Percentiles rank a stretch among this genome's conserved stretches.
Evolutionary conservation across 2,797 vertebrate genomes (phyloP).

Genomic region (Rhabdophis nuchalis): DNA sequence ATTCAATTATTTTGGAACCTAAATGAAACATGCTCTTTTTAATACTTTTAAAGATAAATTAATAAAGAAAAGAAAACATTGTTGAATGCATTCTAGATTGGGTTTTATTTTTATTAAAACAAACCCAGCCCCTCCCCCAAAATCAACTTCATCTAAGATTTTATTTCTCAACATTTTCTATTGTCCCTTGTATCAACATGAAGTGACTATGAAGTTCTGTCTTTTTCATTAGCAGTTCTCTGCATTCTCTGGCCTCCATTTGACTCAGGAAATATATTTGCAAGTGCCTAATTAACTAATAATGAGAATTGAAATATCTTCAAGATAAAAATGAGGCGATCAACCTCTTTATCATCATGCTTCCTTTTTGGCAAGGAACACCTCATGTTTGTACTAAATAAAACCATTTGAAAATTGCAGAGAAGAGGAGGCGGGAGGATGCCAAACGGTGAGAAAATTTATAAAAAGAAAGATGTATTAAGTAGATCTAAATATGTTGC

Average conservation of each 20-base stretch:
- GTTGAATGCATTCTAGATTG: not conserved
- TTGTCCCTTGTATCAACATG: not conserved
- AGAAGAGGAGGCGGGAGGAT: not conserved
- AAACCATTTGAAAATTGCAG: constrained; percentile 24
- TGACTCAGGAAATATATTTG: constrained; percentile 4
- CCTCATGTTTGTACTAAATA: not conserved
- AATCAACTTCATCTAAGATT: not conserved
- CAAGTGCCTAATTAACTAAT: not conserved
- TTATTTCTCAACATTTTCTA: not conserved
- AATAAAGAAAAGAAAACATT: not conserved
- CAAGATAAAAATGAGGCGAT: not conserved
- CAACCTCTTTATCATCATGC: not conserved
- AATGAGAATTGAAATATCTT: not conserved
- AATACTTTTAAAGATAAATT: not conserved
- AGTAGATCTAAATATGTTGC: not conserved
- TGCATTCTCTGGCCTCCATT: not conserved
- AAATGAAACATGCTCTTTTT: not conserved
- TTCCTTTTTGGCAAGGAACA: constrained; percentile 12
- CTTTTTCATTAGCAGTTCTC: constrained; percentile 9
- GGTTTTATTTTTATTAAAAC: not conserved
- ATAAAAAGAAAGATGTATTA: not conserved
- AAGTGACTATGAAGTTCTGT: not conserved
- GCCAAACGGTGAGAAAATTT: not conserved
- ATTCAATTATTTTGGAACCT: not conserved
- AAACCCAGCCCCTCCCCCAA: too few species aligned